Evolutionary conservation across 2,888 invertebrate genomes (phyloP).

Genomic region (Dicranocentrus wangi): DNA sequence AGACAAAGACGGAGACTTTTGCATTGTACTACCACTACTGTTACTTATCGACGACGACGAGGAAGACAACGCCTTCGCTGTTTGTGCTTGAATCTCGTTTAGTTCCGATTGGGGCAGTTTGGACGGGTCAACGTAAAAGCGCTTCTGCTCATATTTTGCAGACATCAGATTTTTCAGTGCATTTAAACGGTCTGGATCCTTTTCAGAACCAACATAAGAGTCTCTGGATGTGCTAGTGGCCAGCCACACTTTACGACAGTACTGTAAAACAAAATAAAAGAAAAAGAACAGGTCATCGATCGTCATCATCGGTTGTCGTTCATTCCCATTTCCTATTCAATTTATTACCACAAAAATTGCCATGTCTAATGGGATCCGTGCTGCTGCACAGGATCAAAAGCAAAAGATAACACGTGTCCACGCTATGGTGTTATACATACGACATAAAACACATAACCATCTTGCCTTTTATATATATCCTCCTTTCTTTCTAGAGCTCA

Average conservation of each 20-base stretch:
- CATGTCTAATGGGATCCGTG: too few species aligned
- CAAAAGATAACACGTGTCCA: conserved; percentile 14
- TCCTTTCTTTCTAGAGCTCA: too few species aligned
- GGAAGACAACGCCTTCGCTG: conserved; percentile 65
- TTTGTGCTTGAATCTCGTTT: conserved; percentile 69
- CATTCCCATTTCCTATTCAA: too few species aligned
- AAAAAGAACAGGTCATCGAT: conserved; percentile 1
- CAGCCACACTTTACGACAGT: conserved; percentile 93
- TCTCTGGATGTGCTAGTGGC: conserved; percentile 76
- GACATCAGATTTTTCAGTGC: conserved; percentile 69
- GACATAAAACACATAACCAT: background rate
- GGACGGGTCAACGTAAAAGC: conserved; percentile 71
- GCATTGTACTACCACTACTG: conserved; percentile 65
- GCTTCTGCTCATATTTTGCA: conserved; percentile 72
- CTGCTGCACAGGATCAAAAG: too few species aligned
- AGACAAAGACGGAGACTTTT: conserved; percentile 72
- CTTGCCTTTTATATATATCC: too few species aligned
- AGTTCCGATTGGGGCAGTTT: conserved; percentile 70
- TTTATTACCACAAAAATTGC: too few species aligned
- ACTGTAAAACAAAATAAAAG: conserved; percentile 75
- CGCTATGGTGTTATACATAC: background rate
- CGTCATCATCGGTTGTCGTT: background rate
- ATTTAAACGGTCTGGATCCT: conserved; percentile 69
- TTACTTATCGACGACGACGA: conserved; percentile 58
- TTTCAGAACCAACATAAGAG: conserved; percentile 67